Conservation (phyloP, 2,888 invertebrate genomes). For the Drosophila paracracens region DNA sequence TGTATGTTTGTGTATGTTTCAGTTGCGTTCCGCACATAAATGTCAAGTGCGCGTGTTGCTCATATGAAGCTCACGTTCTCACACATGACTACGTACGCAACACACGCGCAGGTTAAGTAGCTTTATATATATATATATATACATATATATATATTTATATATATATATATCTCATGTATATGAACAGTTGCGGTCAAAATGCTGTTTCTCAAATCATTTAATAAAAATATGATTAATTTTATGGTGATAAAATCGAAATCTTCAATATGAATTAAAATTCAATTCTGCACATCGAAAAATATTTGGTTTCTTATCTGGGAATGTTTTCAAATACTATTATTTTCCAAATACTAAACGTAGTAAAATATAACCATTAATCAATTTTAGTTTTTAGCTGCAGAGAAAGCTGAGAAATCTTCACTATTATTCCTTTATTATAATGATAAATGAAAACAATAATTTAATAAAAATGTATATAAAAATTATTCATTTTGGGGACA, state of each 20-base stretch:
- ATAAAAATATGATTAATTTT: not conserved
- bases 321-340: not conserved
- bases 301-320: not conserved
- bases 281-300: not conserved
- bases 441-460: not conserved
- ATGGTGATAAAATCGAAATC: not conserved
- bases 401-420: not conserved
- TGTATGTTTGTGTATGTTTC: constrained; percentile 29
- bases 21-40: constrained; percentile 72
- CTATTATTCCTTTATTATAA: not conserved
- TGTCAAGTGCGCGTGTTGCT: constrained; percentile 75
- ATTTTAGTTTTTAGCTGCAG: not conserved
- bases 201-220: not conserved
- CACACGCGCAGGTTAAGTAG: constrained; percentile 55
- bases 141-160: not conserved
- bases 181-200: not conserved
- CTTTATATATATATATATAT: constrained; percentile 31
- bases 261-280: not conserved
- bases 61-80: constrained; percentile 55
- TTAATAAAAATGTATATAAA: not conserved
- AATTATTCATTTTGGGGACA: not conserved
- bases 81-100: constrained; percentile 57
- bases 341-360: not conserved
- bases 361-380: not conserved
- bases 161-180: not conserved